Evolutionary conservation across 2,797 vertebrate species (phyloP).

Genomic region (Taeniopygia guttata): DNA sequence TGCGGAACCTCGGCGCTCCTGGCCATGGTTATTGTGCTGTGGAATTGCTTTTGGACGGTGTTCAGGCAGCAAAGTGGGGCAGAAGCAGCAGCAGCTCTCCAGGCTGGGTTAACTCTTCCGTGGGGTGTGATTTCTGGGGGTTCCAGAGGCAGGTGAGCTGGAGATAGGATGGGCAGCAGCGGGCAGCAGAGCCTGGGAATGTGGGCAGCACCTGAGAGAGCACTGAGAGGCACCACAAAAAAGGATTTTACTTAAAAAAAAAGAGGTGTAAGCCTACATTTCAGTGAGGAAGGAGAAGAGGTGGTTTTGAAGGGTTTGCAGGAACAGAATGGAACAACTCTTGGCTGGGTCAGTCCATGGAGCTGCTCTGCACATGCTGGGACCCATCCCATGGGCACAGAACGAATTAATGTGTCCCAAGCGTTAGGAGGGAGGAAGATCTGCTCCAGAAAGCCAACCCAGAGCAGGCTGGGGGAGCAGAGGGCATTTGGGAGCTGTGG

Average conservation of each 20-base stretch:
- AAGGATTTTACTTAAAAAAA: not conserved
- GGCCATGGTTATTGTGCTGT: accelerated
- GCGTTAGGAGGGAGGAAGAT: accelerated
- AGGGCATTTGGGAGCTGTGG: not conserved
- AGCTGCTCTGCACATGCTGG: accelerated
- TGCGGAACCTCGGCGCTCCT: not conserved
- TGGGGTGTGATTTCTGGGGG: not conserved
- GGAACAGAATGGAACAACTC: not conserved
- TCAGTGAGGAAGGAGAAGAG: not conserved
- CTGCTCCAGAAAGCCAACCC: not conserved
- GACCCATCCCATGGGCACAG: accelerated
- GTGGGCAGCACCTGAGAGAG: not conserved
- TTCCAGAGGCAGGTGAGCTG: not conserved
- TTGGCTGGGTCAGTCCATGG: not conserved
- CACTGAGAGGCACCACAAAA: not conserved
- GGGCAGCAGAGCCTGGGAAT: not conserved
- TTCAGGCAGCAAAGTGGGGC: not conserved
- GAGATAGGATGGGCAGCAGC: not conserved
- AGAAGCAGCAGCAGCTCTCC: not conserved
- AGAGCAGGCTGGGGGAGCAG: not conserved
- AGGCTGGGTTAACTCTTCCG: not conserved
- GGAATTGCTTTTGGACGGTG: not conserved
- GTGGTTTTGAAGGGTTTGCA: not conserved
- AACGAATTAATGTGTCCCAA: accelerated
- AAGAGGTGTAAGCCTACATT: not conserved